phyloP scores from a whole-genome alignment of 2,888 invertebrate genomes.

The Petrolisthes manimaculis region DNA sequence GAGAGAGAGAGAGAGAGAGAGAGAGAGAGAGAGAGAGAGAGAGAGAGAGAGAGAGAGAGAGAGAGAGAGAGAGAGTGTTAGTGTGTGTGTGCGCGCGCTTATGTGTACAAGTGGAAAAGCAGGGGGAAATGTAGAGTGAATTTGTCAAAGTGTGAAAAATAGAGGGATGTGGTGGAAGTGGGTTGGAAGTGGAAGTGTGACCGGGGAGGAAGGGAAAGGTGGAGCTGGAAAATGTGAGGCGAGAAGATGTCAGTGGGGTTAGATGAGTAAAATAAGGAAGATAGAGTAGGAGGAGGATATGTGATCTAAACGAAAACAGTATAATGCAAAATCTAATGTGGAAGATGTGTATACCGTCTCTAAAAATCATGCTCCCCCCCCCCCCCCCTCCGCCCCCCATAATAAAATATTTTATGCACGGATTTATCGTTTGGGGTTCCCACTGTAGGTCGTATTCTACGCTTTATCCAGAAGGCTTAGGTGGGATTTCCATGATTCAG shows the following conservation, averaged over 20 bases:
- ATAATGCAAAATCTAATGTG: too few species aligned
- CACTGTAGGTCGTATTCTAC: too few species aligned
- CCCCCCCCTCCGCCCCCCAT: too few species aligned
- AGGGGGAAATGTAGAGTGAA: background rate
- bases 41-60: conserved; percentile 20
- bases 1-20: background rate
- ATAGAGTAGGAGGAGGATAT: background rate
- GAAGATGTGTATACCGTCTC: too few species aligned
- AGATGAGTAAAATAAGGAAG: background rate
- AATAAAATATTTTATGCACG: too few species aligned
- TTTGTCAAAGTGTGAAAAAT: background rate
- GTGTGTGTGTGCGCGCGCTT: background rate
- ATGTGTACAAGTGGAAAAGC: background rate
- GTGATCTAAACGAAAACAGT: background rate
- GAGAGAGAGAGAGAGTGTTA: background rate
- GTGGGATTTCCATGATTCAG: too few species aligned
- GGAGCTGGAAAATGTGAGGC: background rate
- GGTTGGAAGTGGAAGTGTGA: background rate
- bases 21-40: background rate
- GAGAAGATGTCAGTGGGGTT: background rate
- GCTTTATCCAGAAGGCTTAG: too few species aligned
- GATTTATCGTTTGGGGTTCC: too few species aligned
- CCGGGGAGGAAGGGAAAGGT: background rate
- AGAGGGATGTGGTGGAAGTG: background rate
- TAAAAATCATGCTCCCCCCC: too few species aligned